Percentiles rank a stretch among this genome's conserved stretches.
Conservation (phyloP, 2,113 vertebrate genomes). For the Caloenas nicobarica region DNA sequence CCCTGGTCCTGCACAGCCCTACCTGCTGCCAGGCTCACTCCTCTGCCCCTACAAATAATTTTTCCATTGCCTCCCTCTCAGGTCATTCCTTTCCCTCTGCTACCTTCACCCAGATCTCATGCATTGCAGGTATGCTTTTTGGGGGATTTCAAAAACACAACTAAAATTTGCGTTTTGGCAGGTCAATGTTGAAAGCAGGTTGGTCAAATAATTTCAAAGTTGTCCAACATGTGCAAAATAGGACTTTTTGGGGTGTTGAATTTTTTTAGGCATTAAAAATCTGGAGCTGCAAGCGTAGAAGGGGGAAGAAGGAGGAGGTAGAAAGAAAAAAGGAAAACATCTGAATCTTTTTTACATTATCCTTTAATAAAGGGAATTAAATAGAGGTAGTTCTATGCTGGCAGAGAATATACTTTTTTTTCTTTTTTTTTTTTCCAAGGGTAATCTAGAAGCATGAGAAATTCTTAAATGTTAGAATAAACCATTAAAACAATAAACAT, state of each 20-base stretch:
- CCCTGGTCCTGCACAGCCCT: neutral
- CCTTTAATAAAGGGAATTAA: neutral
- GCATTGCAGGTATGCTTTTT: neutral
- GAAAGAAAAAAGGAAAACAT: neutral
- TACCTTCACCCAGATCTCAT: neutral
- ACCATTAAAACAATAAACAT: neutral
- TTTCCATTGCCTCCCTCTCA: rapidly evolving
- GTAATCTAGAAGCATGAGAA: neutral
- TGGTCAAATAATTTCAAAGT: neutral
- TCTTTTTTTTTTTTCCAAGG: too few species aligned
- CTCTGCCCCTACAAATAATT: neutral
- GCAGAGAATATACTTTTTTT: neutral
- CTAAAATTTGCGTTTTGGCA: neutral
- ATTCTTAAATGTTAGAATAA: neutral
- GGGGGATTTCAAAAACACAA: neutral
- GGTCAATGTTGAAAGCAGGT: neutral
- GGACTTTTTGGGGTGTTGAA: neutral
- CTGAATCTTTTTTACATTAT: neutral
- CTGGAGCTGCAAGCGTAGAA: neutral
- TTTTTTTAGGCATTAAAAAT: neutral
- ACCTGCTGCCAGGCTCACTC: neutral
- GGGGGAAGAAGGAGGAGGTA: neutral
- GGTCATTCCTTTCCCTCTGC: neutral
- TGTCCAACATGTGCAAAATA: neutral
- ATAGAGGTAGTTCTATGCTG: neutral